Conservation (phyloP, 2,888 invertebrate genomes). For the Ganaspis brasiliensis region DNA sequence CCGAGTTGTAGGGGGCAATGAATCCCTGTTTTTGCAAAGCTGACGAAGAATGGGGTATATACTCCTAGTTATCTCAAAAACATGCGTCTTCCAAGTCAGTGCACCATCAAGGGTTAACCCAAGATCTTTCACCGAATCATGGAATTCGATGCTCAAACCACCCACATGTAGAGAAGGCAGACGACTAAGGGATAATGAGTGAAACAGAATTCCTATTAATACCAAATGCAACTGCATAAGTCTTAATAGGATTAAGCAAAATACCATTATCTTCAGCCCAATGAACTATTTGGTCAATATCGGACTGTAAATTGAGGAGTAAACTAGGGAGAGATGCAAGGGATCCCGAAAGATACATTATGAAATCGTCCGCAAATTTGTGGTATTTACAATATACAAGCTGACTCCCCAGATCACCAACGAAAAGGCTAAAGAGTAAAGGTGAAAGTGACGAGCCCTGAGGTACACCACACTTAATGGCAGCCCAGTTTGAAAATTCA, state of each 20-base stretch:
- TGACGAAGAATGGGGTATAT: background rate
- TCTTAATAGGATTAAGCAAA: too few relatives aligned
- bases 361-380: too few relatives aligned
- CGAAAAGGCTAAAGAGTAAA: background rate
- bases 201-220: too few relatives aligned
- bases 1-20: background rate
- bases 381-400: background rate
- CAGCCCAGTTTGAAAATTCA: background rate
- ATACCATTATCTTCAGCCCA: background rate
- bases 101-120: too few relatives aligned
- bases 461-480: background rate
- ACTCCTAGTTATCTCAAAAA: too few relatives aligned
- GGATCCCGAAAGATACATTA: too few relatives aligned
- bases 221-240: too few relatives aligned
- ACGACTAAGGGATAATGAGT: too few relatives aligned
- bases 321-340: too few relatives aligned
- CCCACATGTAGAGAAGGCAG: background rate
- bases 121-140: background rate
- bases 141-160: background rate
- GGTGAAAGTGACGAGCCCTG: background rate
- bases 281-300: background rate
- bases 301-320: background rate
- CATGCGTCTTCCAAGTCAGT: too few relatives aligned
- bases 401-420: background rate
- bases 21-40: background rate